phyloP scores from a whole-genome alignment of 2,888 invertebrate genomes.

The Himalopsyche kuldschensis region DNA sequence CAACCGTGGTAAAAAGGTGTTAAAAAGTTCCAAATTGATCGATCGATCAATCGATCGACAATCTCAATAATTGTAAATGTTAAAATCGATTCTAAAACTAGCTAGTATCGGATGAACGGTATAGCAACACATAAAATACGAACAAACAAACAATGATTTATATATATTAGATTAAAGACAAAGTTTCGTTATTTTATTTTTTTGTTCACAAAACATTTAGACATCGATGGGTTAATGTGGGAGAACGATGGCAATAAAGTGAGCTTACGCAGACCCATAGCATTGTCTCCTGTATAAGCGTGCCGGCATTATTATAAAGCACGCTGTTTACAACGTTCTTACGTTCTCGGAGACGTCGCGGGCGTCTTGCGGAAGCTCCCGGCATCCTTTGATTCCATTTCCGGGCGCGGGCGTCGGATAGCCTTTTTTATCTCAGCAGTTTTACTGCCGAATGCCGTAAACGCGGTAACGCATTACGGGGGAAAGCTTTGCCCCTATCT shows the following conservation, averaged over 20 bases:
- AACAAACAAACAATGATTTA: too few relatives aligned
- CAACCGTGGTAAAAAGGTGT: too few relatives aligned
- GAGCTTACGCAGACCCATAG: neutral
- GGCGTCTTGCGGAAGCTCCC: neutral
- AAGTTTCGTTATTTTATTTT: too few relatives aligned
- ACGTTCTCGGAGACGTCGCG: neutral
- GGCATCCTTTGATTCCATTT: neutral
- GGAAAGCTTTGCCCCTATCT: neutral
- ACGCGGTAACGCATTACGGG: neutral
- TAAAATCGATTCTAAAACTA: too few relatives aligned
- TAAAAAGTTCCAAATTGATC: too few relatives aligned
- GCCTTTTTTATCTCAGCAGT: neutral
- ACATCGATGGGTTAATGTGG: neutral
- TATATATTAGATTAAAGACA: too few relatives aligned
- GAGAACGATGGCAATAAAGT: neutral
- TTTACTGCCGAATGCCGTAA: neutral
- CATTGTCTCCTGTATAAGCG: neutral
- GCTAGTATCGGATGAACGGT: too few relatives aligned
- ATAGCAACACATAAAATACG: too few relatives aligned
- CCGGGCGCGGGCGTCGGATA: neutral
- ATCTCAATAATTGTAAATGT: too few relatives aligned
- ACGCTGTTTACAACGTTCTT: conserved; percentile 4
- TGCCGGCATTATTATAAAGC: conserved; percentile 6
- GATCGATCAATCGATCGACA: too few relatives aligned
- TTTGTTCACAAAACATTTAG: too few relatives aligned